A percentile compares a stretch with the other conserved stretches of the same genome.
Evolutionary conservation across 2,888 invertebrate genomes (phyloP).

Genomic region (Villa cingulata): DNA sequence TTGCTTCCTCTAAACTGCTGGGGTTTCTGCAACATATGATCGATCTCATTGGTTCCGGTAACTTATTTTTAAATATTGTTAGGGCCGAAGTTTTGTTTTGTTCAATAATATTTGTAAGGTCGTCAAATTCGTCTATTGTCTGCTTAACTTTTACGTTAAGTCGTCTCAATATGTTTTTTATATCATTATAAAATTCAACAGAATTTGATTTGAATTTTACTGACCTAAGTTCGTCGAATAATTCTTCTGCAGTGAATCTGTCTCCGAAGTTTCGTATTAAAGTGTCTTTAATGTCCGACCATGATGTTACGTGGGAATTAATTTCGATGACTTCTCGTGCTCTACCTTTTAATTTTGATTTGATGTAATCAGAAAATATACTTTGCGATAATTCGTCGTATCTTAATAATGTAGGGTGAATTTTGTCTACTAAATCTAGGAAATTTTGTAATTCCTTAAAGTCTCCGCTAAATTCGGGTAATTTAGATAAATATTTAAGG

Average conservation of each 20-base stretch:
- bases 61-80: not conserved
- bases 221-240: constrained; percentile 5
- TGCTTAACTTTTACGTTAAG: not conserved
- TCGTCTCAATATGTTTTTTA: not conserved
- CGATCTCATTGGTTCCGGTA: not conserved
- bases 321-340: constrained; percentile 7
- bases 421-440: not conserved
- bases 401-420: not conserved
- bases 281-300: not conserved
- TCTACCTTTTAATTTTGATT: constrained; percentile 6
- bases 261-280: constrained; percentile 10
- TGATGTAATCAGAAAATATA: constrained; percentile 4
- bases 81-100: not conserved
- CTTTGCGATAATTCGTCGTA: not conserved
- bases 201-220: constrained; percentile 4
- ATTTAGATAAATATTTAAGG: not conserved
- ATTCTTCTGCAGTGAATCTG: constrained; percentile 4
- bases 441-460: not conserved
- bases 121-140: not conserved
- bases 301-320: not conserved
- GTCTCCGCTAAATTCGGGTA: not conserved
- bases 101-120: too few species aligned
- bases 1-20: too few species aligned
- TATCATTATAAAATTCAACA: constrained; percentile 1
- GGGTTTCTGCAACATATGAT: too few species aligned